phyloP scores from a whole-genome alignment of 92 coral and sea anemone species.

The Virgularia gustaviana region DNA sequence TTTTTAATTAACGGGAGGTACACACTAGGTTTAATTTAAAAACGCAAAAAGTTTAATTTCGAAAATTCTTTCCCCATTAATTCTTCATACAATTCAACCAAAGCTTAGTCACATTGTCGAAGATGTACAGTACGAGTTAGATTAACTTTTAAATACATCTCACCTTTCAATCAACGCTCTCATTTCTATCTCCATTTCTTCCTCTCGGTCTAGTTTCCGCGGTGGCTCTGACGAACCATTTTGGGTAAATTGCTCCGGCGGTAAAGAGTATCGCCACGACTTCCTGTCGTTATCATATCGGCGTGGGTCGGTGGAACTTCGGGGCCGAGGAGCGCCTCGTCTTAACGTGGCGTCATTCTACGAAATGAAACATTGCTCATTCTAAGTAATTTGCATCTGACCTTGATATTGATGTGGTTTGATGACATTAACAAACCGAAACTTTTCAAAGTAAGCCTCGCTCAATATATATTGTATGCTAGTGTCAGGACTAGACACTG shows the following conservation, averaged over 20 bases:
- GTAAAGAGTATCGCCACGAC: slow-evolving; percentile 32
- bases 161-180: slow-evolving; percentile 38
- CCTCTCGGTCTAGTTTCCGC: slow-evolving; percentile 26
- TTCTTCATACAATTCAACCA: not conserved
- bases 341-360: slow-evolving; percentile 17
- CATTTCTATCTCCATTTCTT: slow-evolving; percentile 39
- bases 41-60: too few relatives aligned
- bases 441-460: too few relatives aligned
- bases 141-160: not conserved
- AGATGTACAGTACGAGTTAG: not conserved
- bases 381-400: too few relatives aligned
- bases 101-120: too few relatives aligned
- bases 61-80: too few relatives aligned
- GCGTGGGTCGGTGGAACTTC: slow-evolving; percentile 33
- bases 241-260: slow-evolving; percentile 38
- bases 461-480: too few relatives aligned
- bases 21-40: too few relatives aligned
- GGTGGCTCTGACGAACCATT: slow-evolving; percentile 18
- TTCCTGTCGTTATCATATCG: slow-evolving; percentile 18
- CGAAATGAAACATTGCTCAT: too few relatives aligned
- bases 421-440: too few relatives aligned
- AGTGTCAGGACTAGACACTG: too few relatives aligned
- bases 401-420: too few relatives aligned
- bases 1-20: too few relatives aligned
- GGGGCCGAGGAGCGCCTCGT: slow-evolving; percentile 7